phyloP scores from a whole-genome alignment of 2,888 invertebrate species.

The Lomographa bimaculata region DNA sequence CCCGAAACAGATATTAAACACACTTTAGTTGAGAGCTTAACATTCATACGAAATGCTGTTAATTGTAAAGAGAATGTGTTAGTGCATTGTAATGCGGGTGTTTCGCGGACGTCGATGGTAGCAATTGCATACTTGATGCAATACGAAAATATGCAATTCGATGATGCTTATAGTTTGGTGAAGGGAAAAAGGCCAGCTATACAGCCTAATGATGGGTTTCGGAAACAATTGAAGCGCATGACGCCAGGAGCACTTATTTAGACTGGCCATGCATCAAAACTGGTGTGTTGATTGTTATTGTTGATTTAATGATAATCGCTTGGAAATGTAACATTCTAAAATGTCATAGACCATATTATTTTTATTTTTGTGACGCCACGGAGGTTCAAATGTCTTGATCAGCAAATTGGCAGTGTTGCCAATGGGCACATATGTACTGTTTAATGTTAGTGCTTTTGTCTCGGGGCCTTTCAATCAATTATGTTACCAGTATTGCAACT shows the following conservation, averaged over 20 bases:
- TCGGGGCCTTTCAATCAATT: too few species aligned
- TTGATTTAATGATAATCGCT: too few species aligned
- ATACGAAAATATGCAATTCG: constrained; percentile 79
- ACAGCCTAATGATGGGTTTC: constrained; percentile 92
- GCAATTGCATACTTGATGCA: constrained; percentile 92
- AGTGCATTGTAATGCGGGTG: constrained; percentile 96
- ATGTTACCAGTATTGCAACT: too few species aligned
- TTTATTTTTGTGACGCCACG: too few species aligned
- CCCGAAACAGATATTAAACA: constrained; percentile 86
- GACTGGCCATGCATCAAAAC: too few species aligned
- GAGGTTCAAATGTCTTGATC: too few species aligned
- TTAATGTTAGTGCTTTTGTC: too few species aligned
- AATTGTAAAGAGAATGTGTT: constrained; percentile 83
- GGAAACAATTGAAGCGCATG: constrained; percentile 83
- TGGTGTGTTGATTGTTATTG: too few species aligned
- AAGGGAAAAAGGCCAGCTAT: constrained; percentile 87
- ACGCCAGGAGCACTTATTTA: constrained; percentile 43
- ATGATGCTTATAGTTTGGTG: constrained; percentile 86
- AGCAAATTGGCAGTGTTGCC: too few species aligned
- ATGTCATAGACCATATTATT: too few species aligned
- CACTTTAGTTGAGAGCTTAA: constrained; percentile 80
- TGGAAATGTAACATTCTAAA: too few species aligned
- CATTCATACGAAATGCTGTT: constrained; percentile 85
- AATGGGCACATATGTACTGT: too few species aligned
- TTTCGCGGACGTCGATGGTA: constrained; percentile 92